Evolutionary conservation across 1,140 invertebrate genomes (phyloP), one percentile per base, ranked within the genome.

Genomic region (Theocolax elegans): DNA sequence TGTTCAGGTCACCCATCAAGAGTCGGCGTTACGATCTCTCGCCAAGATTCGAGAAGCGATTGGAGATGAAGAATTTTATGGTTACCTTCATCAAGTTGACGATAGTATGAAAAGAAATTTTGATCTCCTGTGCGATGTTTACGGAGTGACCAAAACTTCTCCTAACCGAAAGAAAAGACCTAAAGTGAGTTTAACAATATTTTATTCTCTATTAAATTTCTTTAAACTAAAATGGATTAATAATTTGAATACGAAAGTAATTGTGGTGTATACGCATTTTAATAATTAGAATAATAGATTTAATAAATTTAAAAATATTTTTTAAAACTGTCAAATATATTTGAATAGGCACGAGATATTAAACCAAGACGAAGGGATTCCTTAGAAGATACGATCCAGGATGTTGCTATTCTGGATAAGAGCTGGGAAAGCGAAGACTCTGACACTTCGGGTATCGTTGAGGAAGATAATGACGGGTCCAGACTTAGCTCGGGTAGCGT

Each of bases 21-120:
- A 93, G 78, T 88, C 91, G 1, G 89, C 90, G 0, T 74, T 93
- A 0, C 87, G 90, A 53, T 90, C 92, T 1, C 77, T 93, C 12
- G 81, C 89, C 12, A 91, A 91, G 82, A 88, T 93, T 29, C 86
- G 89, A 15, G 88, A 92, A 44, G 80, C 89, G 0, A 85, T 93
- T 21, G 92, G 92, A 1, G 77, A 81, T 1, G 80, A 87, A n/a
- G 88, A 90, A 64, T 93, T 93, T 75, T 85, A 90, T 72, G 77
- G 79, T 12, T 85, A 87, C 53, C 70, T 89, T 8, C 71, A 75
- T 4, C 82, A 85, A 15, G 75, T 87, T 73, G 77, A 88, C 82
- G 76, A 84, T 19, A 89, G 88, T 58, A 83, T 89, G 10, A 89
- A 90, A 74, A 82, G 87, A 17, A 90, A 92, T 75, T 92, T 93